Evolutionary conservation across 1,140 invertebrate genomes (phyloP), one percentile per base, ranked within the genome.

Genomic region (Diorhabda sublineata): DNA sequence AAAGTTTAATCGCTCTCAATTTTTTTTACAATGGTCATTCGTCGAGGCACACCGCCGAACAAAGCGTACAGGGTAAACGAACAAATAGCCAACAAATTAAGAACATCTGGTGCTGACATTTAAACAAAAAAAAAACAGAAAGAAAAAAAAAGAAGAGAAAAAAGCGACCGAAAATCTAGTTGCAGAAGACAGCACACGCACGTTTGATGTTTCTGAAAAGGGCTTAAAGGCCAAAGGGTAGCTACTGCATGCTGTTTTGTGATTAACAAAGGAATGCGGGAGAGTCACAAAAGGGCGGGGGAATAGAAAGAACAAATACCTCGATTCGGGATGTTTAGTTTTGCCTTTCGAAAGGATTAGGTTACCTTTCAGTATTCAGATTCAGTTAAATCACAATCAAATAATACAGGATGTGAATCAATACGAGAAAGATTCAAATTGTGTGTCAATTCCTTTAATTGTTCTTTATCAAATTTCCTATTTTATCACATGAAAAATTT

Each of bases 51-150:
- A 42, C 11, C n/a, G 42, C 6, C 58, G 58, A 60, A 60, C 58
- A 60, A 60, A 60, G 61, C 45, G 58, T 44, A 52, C 70, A 66
- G 73, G 70, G 70, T 66, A 69, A 73, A 74, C 75, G 73, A 73
- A 77, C 74, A 75, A 77, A 75, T 73, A 77, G 71, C 73, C 70
- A 74, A 71, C 75, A 74, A 77, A 77, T 76, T 74, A 71, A 76
- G 75, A 77, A 76, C 76, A 77, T 68, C 74, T 77, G 76, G 73
- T 71, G 58, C 63, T 76, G 76, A 77, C 76, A 68, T 72, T 69
- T 70, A 71, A 77, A 77, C 76, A 77, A 77, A 77, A 75, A 77
- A 60, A 42, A 60, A 42, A 11, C 42, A 60, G 58, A 42, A 60
- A 60, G 11, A 11, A 42, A 11, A 42, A 42, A 11, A 42, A 42